phyloP scores from a whole-genome alignment of 2,797 vertebrate species.

The Fratercula arctica region DNA sequence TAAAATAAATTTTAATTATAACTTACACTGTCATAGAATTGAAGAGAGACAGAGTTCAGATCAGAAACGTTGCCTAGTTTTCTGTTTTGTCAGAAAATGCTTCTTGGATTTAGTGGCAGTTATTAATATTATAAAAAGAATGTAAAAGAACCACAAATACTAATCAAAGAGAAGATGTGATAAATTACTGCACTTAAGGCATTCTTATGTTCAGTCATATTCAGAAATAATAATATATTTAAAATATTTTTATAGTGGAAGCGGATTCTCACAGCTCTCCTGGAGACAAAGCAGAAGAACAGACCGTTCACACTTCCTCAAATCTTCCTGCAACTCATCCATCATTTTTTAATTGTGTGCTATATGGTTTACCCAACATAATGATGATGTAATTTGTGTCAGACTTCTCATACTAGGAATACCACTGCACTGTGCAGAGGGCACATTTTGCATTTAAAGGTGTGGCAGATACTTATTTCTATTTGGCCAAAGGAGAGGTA shows the following conservation, averaged over 20 bases:
- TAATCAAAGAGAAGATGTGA: background rate
- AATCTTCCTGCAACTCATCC: conserved; percentile 8
- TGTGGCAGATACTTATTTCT: background rate
- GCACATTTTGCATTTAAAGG: background rate
- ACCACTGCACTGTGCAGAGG: background rate
- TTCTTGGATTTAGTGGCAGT: background rate
- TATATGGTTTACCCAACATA: conserved; percentile 87
- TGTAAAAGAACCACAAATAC: background rate
- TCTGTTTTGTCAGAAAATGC: background rate
- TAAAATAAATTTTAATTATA: background rate
- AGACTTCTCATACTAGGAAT: background rate
- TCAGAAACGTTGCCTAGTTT: background rate
- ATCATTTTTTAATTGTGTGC: conserved; percentile 76
- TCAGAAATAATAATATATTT: background rate
- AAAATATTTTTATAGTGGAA: conserved; percentile 17
- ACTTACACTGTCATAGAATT: background rate
- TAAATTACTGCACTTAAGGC: background rate
- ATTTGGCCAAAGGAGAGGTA: background rate
- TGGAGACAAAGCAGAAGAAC: background rate
- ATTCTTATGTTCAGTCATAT: background rate
- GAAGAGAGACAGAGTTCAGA: background rate
- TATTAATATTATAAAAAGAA: background rate
- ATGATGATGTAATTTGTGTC: conserved; percentile 64
- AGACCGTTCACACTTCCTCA: background rate
- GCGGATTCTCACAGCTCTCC: background rate